phyloP scores from a whole-genome alignment of 1,140 invertebrate species.

The Battus philenor region DNA sequence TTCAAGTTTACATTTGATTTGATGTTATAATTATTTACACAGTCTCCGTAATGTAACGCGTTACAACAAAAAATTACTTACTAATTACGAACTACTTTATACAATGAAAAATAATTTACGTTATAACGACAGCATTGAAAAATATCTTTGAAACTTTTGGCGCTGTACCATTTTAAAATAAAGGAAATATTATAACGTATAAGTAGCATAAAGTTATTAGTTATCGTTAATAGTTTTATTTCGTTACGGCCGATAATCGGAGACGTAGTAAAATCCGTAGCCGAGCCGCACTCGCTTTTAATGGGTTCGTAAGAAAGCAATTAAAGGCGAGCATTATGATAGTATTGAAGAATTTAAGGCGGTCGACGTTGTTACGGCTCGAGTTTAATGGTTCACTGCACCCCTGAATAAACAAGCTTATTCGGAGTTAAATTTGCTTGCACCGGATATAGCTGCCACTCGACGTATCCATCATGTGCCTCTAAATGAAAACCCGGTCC shows the following conservation, averaged over 20 bases:
- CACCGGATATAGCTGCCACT: constrained; percentile 68
- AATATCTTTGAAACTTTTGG: too few species aligned
- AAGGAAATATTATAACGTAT: constrained; percentile 1
- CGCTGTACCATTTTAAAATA: too few species aligned
- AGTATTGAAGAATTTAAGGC: constrained; percentile 71
- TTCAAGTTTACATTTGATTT: too few species aligned
- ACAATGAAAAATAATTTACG: too few species aligned
- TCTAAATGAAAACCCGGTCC: constrained; percentile 38
- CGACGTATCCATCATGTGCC: constrained; percentile 58
- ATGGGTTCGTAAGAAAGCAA: constrained; percentile 69
- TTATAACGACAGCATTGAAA: too few species aligned
- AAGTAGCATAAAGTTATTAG: constrained; percentile 3
- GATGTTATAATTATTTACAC: too few species aligned
- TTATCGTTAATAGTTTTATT: constrained; percentile 30
- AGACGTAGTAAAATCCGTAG: constrained; percentile 44
- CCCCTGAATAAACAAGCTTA: constrained; percentile 71
- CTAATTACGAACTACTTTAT: too few species aligned
- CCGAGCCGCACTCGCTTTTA: constrained; percentile 56
- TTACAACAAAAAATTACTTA: too few species aligned
- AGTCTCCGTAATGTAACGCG: too few species aligned
- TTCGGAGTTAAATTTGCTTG: constrained; percentile 70
- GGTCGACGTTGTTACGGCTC: constrained; percentile 59
- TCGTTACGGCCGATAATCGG: constrained; percentile 38
- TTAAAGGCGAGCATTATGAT: constrained; percentile 70
- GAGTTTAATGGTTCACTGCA: constrained; percentile 71